Conservation (phyloP, 1,140 invertebrate species). For the Zaprionus camerounensis region DNA sequence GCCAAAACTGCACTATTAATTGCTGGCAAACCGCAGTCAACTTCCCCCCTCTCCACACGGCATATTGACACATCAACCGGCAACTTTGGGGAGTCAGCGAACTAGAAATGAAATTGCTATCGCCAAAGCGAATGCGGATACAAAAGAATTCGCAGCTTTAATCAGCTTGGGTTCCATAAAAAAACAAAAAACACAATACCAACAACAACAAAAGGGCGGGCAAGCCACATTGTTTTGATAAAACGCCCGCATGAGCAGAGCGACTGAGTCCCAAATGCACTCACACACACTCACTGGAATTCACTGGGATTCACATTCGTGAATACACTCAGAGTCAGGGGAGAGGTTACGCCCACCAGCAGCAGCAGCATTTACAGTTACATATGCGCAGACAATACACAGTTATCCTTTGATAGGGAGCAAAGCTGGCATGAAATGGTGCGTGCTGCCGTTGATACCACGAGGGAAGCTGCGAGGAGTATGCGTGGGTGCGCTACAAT, state of each 20-base stretch:
- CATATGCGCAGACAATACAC: constrained; percentile 69
- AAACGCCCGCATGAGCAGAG: constrained; percentile 70
- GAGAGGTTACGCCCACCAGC: constrained; percentile 37
- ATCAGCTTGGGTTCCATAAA: constrained; percentile 19
- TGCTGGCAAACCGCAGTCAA: constrained; percentile 66
- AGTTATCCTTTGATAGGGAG: constrained; percentile 75
- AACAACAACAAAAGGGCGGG: constrained; percentile 76
- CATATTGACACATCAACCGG: constrained; percentile 76
- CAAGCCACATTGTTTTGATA: constrained; percentile 77
- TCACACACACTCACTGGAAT: constrained; percentile 10
- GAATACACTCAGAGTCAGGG: constrained; percentile 6
- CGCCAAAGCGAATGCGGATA: constrained; percentile 52
- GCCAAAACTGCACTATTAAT: constrained; percentile 77
- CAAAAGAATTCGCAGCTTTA: constrained; percentile 71
- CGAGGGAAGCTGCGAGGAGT: neutral
- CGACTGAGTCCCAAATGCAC: constrained; percentile 20
- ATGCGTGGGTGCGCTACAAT: constrained; percentile 44
- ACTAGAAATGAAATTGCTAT: constrained; percentile 70
- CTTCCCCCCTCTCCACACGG: neutral
- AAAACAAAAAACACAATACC: neutral
- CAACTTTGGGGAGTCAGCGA: constrained; percentile 32
- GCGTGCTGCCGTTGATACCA: constrained; percentile 51
- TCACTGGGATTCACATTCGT: constrained; percentile 7
- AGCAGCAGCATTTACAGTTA: constrained; percentile 35
- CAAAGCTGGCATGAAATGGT: constrained; percentile 69